Evolutionary conservation across 2,113 vertebrate species (phyloP), one percentile per base, ranked within the genome.

Genomic region (Lagopus muta): DNA sequence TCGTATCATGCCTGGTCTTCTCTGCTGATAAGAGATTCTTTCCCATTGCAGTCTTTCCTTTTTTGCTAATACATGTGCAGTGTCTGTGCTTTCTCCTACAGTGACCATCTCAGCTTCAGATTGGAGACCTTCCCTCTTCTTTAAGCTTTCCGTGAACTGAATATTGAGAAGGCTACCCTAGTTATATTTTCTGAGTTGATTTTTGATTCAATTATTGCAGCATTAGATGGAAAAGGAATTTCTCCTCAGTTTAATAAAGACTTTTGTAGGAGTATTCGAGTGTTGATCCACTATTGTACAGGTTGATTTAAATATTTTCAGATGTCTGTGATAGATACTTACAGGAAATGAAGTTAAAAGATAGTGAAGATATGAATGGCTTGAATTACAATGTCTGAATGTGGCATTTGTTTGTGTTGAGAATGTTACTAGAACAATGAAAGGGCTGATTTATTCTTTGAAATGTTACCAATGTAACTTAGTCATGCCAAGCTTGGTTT

Each of bases 261-360:
- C 50, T 85, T 87, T 82, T 27, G 9, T 54, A 27, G 27, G 72
- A 71, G 27, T 55, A 28, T 43, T 57, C 36, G 72, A 91, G 82
- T 80, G 60, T 71, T 67, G 65, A 72, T 34, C 79, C 19, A 19
- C 65, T 61, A 28, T 88, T 71, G 38, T 65, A 73, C 36, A 81
- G 70, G 20, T 67, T 0, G 2, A 57, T 30, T 75, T 72, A 75
- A 70, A 81, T 52, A 58, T 36, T 83, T 84, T 45, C 79, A 75
- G 91, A 57, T 50, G 47, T 47, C 20, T 64, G 17, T 80, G 65
- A 11, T 19, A 65, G 61, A 21, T 65, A 18, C 62, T 45, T 36
- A 38, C 86, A 78, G 87, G 79, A 90, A 84, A 72, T 52, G 21
- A 80, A 88, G 47, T 54, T 88, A 28, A 91, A 88, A 57, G 55